Conservation (phyloP, 1,140 invertebrate species). For the Caenorhabditis inopinata region DNA sequence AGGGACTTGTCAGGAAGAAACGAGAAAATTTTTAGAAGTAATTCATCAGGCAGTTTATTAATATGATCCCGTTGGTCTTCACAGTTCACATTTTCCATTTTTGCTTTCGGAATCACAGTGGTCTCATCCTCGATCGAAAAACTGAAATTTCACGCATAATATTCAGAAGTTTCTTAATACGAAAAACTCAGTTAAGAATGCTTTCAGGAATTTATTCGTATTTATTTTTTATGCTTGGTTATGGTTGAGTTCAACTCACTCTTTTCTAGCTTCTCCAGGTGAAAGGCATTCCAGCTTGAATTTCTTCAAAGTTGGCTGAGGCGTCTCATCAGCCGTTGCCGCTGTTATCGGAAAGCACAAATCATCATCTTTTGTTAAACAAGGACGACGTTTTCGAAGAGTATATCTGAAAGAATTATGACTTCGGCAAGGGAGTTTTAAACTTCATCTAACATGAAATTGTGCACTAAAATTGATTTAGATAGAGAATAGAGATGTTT, state of each 20-base stretch:
- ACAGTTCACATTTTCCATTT: neutral
- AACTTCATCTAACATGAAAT: too few species aligned
- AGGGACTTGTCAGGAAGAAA: neutral
- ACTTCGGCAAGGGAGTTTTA: too few species aligned
- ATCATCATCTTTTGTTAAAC: slow-evolving; percentile 26
- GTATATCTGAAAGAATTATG: slow-evolving; percentile 21
- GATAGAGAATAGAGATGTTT: neutral
- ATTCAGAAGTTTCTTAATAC: too few species aligned
- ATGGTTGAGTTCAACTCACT: slow-evolving; percentile 17
- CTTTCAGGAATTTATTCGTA: slow-evolving; percentile 30
- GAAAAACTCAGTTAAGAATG: neutral
- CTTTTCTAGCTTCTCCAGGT: slow-evolving; percentile 56
- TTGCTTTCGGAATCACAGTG: neutral
- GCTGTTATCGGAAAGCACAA: slow-evolving; percentile 17
- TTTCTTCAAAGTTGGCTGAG: slow-evolving; percentile 43
- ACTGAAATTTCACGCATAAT: too few species aligned
- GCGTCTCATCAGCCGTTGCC: slow-evolving; percentile 55
- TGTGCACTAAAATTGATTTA: too few species aligned
- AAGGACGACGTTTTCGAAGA: slow-evolving; percentile 25
- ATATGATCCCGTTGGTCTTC: slow-evolving; percentile 50
- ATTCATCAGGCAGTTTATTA: slow-evolving; percentile 56
- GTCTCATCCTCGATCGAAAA: neutral
- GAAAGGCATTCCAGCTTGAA: slow-evolving; percentile 58
- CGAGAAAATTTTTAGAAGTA: slow-evolving; percentile 56
- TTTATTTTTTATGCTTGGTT: neutral